Evolutionary conservation across 2,113 vertebrate genomes (phyloP), one percentile per base, ranked within the genome.

Genomic region (Alces alces): DNA sequence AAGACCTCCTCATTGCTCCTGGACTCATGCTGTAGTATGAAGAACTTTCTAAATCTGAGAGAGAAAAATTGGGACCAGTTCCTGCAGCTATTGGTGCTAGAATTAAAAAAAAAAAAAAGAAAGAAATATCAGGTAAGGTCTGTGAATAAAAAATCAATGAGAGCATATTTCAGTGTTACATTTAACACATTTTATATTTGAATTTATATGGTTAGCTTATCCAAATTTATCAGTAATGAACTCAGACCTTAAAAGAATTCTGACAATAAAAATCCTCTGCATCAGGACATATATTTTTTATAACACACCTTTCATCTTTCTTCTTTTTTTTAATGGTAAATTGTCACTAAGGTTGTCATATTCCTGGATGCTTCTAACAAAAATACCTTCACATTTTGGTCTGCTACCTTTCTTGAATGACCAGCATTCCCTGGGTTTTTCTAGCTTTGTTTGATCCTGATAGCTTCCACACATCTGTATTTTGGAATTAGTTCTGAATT

Each of bases 11-110:
- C 99, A 99, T 99, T 94, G 99, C 99, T 98, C 99, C 99, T 39
- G 99, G 99, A 98, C 99, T 99, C 99, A 99, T 99, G 99, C 99
- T 99, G 99, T 99, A 99, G 99, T 99, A 99, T 66, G 99, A 99
- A 98, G 99, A 99, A 99, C 99, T 99, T 99, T 99, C 99, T 99
- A 99, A 99, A 98, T 99, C 99, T 27, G 99, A 99, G 99, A 99
- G 98, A 82, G 99, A 99, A 98, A 99, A 99, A 98, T 99, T 99
- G 86, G 99, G 99, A 96, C 99, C 99, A 76, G 99, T 99, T 98
- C 99, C 99, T 98, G 99, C 99, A 93, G 99, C 99, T 97, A 99
- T 99, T 14, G 99, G 99, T 93, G 99, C 99, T 99, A 98, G 93
- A 96, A 97, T 97, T 97, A 98, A 99, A 98, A 97, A 97, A 88